These are phyloP conservation scores for Pterois miles DNA, from an alignment of 2,797 vertebrate species.

Conservation along the genomic window DNA sequence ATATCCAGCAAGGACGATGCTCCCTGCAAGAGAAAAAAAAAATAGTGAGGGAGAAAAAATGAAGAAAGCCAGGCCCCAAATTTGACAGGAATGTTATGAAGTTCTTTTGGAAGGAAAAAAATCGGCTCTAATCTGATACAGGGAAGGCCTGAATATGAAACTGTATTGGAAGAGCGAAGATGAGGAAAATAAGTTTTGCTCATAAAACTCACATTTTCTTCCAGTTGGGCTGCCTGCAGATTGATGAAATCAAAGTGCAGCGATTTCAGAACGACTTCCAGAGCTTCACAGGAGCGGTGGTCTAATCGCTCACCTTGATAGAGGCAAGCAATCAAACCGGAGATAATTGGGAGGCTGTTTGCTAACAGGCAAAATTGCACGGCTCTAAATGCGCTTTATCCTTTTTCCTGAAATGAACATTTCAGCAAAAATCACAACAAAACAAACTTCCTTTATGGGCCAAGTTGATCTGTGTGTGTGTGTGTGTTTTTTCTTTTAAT, in stretches of 20 bases:
- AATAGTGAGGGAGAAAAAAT: conserved; percentile 45
- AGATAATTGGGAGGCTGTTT: conserved; percentile 79
- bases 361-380: conserved; percentile 76
- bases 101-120: conserved; percentile 69
- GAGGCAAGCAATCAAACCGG: conserved; percentile 79
- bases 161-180: conserved; percentile 67
- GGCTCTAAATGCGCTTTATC: conserved; percentile 59
- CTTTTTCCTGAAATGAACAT: conserved; percentile 61
- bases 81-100: conserved; percentile 78
- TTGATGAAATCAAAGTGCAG: conserved; percentile 86
- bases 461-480: conserved; percentile 32
- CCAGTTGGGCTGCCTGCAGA: conserved; percentile 83
- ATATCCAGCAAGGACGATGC: conserved; percentile 85
- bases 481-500: conserved; percentile 56
- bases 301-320: conserved; percentile 85
- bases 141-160: conserved; percentile 75
- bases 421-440: conserved; percentile 61
- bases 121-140: conserved; percentile 74
- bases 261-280: conserved; percentile 86
- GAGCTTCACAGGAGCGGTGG: conserved; percentile 84
- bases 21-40: conserved; percentile 74
- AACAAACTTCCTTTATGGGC: conserved; percentile 62
- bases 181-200: conserved; percentile 73
- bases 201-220: conserved; percentile 87
- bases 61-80: conserved; percentile 64